Conservation (phyloP, 1,140 invertebrate genomes). For the Gryllus bimaculatus region DNA sequence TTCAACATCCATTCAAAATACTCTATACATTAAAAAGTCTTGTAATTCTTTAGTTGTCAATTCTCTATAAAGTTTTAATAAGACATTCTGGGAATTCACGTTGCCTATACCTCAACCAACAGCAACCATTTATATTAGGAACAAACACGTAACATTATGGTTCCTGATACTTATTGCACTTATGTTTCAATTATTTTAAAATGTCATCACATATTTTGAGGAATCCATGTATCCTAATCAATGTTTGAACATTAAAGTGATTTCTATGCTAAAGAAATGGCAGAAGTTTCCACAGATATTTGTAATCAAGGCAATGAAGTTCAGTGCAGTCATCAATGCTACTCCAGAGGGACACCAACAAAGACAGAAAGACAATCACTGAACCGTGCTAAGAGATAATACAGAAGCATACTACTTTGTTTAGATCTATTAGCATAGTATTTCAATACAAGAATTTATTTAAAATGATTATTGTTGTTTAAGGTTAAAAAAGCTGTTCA, state of each 20-base stretch:
- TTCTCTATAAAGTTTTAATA: slow-evolving; percentile 3
- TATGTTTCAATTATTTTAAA: not conserved
- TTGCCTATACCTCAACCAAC: not conserved
- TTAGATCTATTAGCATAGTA: not conserved
- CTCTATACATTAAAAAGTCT: slow-evolving; percentile 5
- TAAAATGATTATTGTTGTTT: not conserved
- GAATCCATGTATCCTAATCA: not conserved
- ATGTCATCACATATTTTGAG: not conserved
- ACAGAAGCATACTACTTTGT: not conserved
- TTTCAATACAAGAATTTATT: not conserved
- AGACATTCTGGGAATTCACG: not conserved
- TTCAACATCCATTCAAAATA: slow-evolving; percentile 5
- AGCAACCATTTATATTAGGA: not conserved
- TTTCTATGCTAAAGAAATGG: no score
- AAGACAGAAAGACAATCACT: no score
- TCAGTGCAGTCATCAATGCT: no score
- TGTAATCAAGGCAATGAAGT: no score
- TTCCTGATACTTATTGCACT: not conserved
- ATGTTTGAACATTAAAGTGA: not conserved
- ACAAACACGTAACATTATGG: not conserved
- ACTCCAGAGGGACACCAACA: no score
- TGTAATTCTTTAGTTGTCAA: slow-evolving; percentile 2
- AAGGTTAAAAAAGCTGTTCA: not conserved
- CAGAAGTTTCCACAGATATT: no score
- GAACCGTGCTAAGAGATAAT: not conserved